Evolutionary conservation across 2,113 vertebrate genomes (phyloP).

Genomic region (Rhinogobius similis): DNA sequence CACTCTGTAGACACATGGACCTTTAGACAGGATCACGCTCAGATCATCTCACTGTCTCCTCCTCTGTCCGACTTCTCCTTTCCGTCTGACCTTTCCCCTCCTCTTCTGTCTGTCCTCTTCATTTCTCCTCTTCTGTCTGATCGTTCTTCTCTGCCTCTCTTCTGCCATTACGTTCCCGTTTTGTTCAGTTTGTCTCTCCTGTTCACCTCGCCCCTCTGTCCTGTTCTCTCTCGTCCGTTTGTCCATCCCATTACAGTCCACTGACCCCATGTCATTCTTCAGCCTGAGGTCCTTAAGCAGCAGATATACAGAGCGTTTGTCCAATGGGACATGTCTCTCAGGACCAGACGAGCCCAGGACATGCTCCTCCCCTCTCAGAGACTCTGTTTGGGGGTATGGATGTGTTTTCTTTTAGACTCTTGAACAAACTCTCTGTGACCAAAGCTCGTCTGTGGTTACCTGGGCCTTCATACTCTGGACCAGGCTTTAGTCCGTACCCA

Average conservation of each 20-base stretch:
- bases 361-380: too few relatives aligned
- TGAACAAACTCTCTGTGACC: too few relatives aligned
- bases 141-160: too few relatives aligned
- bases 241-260: constrained; percentile 11
- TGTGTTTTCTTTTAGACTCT: too few relatives aligned
- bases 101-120: too few relatives aligned
- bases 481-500: neutral
- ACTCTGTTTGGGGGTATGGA: too few relatives aligned
- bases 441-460: neutral
- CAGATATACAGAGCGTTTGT: neutral
- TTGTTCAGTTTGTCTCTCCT: constrained; percentile 24
- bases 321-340: neutral
- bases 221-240: constrained; percentile 32
- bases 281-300: constrained; percentile 19
- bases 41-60: constrained; percentile 26
- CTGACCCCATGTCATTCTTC: constrained; percentile 44
- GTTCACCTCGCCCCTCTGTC: constrained; percentile 19
- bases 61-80: neutral
- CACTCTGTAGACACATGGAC: neutral
- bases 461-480: neutral
- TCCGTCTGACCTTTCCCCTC: too few relatives aligned
- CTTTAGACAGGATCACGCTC: neutral
- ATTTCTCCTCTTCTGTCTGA: neutral
- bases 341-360: neutral
- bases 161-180: neutral